Evolutionary conservation across 2,888 invertebrate species (phyloP).

Genomic region (Altica lythri): DNA sequence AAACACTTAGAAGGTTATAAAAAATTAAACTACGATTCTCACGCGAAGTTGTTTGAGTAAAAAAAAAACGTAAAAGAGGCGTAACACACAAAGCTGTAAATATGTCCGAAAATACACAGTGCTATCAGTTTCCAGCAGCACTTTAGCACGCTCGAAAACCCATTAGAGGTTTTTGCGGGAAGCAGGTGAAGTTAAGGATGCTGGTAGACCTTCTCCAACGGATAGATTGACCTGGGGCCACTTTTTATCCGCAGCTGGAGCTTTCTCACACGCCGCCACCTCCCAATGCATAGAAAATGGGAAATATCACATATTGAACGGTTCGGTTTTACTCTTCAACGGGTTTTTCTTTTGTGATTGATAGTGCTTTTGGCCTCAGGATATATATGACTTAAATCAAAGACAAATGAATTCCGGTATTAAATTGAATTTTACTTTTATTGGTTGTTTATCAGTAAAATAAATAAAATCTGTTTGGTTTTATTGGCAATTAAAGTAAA

Average conservation of each 20-base stretch:
- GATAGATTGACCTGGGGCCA: conserved; percentile 49
- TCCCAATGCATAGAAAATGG: conserved; percentile 36
- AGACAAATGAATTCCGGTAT: conserved; percentile 3
- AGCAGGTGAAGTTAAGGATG: conserved; percentile 50
- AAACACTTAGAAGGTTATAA: too few species aligned
- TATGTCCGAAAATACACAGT: conserved; percentile 38
- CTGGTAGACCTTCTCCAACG: conserved; percentile 40
- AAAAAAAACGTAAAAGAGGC: conserved; percentile 38
- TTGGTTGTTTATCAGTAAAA: too few species aligned
- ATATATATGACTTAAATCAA: conserved; percentile 16
- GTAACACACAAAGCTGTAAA: conserved; percentile 39
- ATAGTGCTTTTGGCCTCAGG: conserved; percentile 14
- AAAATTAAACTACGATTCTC: background rate
- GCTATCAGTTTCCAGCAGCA: conserved; percentile 40
- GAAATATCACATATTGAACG: conserved; percentile 35
- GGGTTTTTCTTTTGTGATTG: conserved; percentile 21
- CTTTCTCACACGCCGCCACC: conserved; percentile 38
- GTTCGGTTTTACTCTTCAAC: conserved; percentile 1
- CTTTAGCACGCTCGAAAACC: conserved; percentile 48
- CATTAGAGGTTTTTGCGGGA: conserved; percentile 51
- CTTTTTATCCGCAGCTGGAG: conserved; percentile 49
- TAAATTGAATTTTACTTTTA: too few species aligned
- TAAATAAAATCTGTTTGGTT: too few species aligned
- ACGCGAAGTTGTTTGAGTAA: conserved; percentile 1
- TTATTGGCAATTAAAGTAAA: too few species aligned